phyloP scores from a whole-genome alignment of 2,113 vertebrate genomes.

The Syrmaticus mikado region DNA sequence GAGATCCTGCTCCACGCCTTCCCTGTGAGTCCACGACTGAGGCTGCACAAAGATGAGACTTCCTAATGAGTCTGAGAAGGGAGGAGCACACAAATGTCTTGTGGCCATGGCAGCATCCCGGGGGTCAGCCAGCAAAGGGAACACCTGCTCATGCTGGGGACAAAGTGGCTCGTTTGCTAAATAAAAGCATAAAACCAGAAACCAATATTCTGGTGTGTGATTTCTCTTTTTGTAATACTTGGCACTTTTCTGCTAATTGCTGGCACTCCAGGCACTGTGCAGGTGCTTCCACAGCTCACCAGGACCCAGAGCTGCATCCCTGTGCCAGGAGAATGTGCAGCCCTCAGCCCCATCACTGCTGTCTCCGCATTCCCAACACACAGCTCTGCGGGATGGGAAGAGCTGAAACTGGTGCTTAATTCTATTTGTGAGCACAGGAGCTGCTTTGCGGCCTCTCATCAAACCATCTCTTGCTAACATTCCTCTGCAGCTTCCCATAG shows the following conservation, averaged over 20 bases:
- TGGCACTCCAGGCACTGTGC: neutral
- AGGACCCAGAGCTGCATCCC: neutral
- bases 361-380: neutral
- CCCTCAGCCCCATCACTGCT: neutral
- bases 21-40: neutral
- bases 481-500: neutral
- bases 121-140: neutral
- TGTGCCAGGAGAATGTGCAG: neutral
- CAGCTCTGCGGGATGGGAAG: neutral
- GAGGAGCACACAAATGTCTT: neutral
- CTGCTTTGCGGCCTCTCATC: neutral
- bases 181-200: neutral
- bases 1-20: neutral
- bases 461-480: neutral
- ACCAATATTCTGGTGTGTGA: neutral
- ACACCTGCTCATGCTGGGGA: neutral
- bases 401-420: neutral
- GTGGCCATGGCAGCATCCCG: neutral
- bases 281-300: neutral
- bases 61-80: neutral
- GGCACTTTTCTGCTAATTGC: neutral
- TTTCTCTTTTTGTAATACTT: neutral
- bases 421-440: neutral
- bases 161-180: neutral
- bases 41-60: neutral